Percentiles rank a stretch among this genome's conserved stretches.
phyloP scores from a whole-genome alignment of 2,113 vertebrate species.

The Hippolais icterina region DNA sequence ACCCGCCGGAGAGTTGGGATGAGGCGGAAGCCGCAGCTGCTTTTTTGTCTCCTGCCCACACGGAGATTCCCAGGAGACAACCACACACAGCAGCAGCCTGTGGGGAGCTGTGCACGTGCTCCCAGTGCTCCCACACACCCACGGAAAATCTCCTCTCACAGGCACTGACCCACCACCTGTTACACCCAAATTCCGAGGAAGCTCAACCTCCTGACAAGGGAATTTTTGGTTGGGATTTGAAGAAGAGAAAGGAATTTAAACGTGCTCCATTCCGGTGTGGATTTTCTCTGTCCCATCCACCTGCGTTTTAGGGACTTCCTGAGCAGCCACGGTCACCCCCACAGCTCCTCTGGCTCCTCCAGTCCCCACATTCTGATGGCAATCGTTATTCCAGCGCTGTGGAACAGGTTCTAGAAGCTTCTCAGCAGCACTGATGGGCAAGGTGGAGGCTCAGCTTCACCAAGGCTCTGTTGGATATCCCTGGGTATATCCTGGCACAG shows the following conservation, averaged over 20 bases:
- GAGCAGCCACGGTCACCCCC: not conserved
- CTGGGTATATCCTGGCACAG: not conserved
- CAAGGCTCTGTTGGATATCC: not conserved
- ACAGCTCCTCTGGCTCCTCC: not conserved
- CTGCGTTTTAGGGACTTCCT: accelerated
- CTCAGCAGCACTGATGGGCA: not conserved
- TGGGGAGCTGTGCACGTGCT: not conserved
- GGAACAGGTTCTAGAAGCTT: not conserved
- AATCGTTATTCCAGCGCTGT: not conserved
- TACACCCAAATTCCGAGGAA: not conserved
- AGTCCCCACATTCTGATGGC: not conserved
- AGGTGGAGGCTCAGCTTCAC: accelerated
- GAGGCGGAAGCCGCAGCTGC: not conserved
- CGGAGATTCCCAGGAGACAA: not conserved
- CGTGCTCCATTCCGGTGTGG: accelerated
- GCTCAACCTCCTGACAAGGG: not conserved
- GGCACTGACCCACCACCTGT: not conserved
- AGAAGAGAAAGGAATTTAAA: not conserved
- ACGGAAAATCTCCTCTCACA: not conserved
- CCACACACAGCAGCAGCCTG: not conserved
- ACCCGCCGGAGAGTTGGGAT: accelerated
- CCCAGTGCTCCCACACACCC: not conserved
- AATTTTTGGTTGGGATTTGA: not conserved
- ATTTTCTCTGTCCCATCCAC: not conserved
- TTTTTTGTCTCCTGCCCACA: not conserved